Base-by-base conservation (phyloP, 1,140 invertebrate species). In the Drosophila lacertosa region DNA sequence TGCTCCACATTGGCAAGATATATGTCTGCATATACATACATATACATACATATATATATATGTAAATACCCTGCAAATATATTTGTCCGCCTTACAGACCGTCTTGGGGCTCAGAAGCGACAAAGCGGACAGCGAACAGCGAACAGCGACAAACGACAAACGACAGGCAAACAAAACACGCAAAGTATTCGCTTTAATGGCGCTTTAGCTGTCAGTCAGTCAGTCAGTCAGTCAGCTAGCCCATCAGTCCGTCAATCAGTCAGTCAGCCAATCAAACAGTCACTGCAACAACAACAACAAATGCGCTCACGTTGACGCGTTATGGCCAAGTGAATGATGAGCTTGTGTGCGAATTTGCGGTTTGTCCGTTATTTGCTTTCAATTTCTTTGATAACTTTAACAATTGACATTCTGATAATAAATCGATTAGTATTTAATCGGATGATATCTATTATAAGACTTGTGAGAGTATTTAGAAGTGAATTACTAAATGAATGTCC, bases 1-100 rank as follows among this genome's bases (percentile, higher is more conserved):
- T 72, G 69, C 64, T 72, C 64, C 55, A 72, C 64, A 72, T 72
- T 67, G 63, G 24, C 54, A 18, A 68, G 55, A 54, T 47, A 66
- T 58, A 22, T 33, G 20, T 50, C 16, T 15, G 7, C 16, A 54
- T 26, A 35, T 33, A 16, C 18, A 22, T 15, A 11, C 35, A 45
- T 39, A 51, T 37, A 16, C 58, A n/a, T 40, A 33, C 39, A 18
- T 47, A n/a, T 39, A 13, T 45, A 5, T 42, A 9, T 50, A 50
- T 59, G 26, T 24, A 35, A 22, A 42, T 35, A 42, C 32, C 26
- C 5, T 15, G 33, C 26, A 18, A 16, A 33, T 11, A 33, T 18
- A 4, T 10, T 18, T 59, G 26, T 60, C 44, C 57, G 42, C 37
- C 26, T 47, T 55, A 37, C 32, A 55, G 50, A 69, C 66, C 33